phyloP scores from a whole-genome alignment of 2,113 vertebrate species.

The Callionymus lyra region DNA sequence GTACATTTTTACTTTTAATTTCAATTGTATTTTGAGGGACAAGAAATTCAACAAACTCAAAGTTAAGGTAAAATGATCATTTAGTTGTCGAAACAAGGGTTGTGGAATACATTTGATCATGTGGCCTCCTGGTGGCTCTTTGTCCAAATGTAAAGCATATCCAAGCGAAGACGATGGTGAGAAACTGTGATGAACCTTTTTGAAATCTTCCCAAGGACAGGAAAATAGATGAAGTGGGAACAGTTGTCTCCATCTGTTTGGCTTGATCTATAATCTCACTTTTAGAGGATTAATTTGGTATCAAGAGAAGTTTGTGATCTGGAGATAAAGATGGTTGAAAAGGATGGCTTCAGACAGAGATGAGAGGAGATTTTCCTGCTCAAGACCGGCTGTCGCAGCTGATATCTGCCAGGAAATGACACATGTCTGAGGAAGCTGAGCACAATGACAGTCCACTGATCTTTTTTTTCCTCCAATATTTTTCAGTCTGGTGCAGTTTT shows the following conservation, averaged over 20 bases:
- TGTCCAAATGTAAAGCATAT: too few species aligned
- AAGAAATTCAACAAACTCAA: too few species aligned
- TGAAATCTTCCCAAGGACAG: slow-evolving; percentile 11
- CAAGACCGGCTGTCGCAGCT: slow-evolving; percentile 26
- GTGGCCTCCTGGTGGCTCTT: too few species aligned
- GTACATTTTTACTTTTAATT: too few species aligned
- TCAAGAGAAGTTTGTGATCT: background rate
- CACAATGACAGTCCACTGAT: slow-evolving; percentile 57
- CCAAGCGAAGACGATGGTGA: too few species aligned
- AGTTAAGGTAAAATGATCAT: too few species aligned
- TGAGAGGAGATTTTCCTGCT: slow-evolving; percentile 10
- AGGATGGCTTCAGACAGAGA: slow-evolving; percentile 13
- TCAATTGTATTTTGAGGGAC: too few species aligned
- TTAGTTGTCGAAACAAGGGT: too few species aligned
- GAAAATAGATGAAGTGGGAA: background rate
- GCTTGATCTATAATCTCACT: background rate
- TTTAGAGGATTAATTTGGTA: too few species aligned
- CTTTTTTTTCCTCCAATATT: slow-evolving; percentile 50
- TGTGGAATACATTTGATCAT: too few species aligned
- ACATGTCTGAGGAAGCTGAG: slow-evolving; percentile 46
- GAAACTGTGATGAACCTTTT: too few species aligned
- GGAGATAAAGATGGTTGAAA: slow-evolving; percentile 1
- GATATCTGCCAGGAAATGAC: slow-evolving; percentile 50
- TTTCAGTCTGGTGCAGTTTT: slow-evolving; percentile 26
- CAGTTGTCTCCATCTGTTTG: slow-evolving; percentile 4